Base-by-base conservation (phyloP, 1,140 invertebrate species). In the Drosophila varians region DNA sequence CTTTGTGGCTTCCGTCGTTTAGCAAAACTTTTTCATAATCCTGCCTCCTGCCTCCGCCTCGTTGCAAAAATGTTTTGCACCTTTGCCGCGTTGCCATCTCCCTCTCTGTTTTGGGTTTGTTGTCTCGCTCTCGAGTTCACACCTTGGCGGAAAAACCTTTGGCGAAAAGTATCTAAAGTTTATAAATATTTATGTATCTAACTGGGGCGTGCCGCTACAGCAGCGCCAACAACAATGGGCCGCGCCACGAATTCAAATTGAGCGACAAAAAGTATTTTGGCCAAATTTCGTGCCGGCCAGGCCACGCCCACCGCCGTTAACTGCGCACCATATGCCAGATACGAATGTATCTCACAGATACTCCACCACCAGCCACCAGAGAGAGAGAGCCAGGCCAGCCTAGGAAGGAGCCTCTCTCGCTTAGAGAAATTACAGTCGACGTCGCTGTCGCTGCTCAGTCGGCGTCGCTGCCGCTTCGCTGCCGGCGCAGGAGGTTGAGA, bases 101-200 rank as follows among this genome's bases (percentile, higher is more conserved):
- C 51, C 8, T 48, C 45, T 19, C 19, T 38, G 5, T 46, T 4
- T 11, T 6, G 12, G 9, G 16, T 8, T 36, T 60, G 54, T 19
- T 26, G 14, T 70, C 74, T 77, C 45, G 40, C 70, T 69, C 71
- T 9, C 9, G 8, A 70, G 76, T 84, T 84, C 82, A 84, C 79
- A 84, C 80, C 79, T 84, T 86, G 80, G 62, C 77, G 23, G 46
- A 57, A 77, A 80, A 69, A 77, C 66, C 66, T 77, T 65, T 77
- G 69, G 73, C 72, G 71, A 66, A 86, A 80, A 86, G 82, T 87
- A 87, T 82, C 82, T 82, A 87, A 75, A 60, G 79, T 83, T 70
- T 76, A 87, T 77, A 87, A 89, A 89, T 89, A 89, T 89, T 89
- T 90, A 70, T 90, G 80, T 89, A 89, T 89, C 87, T 89, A 90